Conservation (phyloP, 2,888 invertebrate genomes). For the Campaea margaritaria region DNA sequence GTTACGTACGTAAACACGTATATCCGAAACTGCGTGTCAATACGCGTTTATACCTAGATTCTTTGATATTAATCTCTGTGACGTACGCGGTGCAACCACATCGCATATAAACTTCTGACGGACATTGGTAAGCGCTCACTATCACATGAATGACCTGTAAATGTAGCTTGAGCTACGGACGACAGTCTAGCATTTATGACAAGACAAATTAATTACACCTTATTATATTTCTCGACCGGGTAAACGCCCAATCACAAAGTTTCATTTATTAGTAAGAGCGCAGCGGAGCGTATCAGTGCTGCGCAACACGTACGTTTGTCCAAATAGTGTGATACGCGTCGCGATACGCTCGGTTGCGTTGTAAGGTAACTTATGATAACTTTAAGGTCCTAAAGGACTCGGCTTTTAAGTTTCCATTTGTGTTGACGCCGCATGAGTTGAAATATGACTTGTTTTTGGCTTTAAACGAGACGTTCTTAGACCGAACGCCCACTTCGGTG, state of each 20-base stretch:
- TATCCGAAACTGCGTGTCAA: neutral
- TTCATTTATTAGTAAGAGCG: conserved; percentile 15
- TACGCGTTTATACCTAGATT: no score
- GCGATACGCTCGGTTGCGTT: conserved; percentile 18
- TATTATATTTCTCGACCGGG: conserved; percentile 31
- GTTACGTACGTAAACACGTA: conserved; percentile 1
- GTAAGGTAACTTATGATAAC: conserved; percentile 1
- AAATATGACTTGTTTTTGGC: no score
- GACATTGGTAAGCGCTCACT: no score
- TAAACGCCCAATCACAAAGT: conserved; percentile 22
- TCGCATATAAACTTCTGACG: no score
- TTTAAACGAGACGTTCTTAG: no score
- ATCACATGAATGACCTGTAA: no score
- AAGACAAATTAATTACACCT: conserved; percentile 34
- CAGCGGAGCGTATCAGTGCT: conserved; percentile 10
- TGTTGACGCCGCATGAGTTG: conserved; percentile 5
- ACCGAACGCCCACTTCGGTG: no score
- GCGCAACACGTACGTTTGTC: neutral
- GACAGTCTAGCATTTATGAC: conserved; percentile 33
- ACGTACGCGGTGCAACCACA: no score
- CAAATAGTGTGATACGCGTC: neutral
- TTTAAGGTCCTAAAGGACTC: conserved; percentile 20
- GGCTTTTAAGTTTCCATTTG: conserved; percentile 21
- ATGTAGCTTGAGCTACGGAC: conserved; percentile 24
- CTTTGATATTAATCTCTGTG: no score